Evolutionary conservation across 37 sponge, comb jelly and placozoan species (phyloP).

Genomic region (Spongia lamella): DNA sequence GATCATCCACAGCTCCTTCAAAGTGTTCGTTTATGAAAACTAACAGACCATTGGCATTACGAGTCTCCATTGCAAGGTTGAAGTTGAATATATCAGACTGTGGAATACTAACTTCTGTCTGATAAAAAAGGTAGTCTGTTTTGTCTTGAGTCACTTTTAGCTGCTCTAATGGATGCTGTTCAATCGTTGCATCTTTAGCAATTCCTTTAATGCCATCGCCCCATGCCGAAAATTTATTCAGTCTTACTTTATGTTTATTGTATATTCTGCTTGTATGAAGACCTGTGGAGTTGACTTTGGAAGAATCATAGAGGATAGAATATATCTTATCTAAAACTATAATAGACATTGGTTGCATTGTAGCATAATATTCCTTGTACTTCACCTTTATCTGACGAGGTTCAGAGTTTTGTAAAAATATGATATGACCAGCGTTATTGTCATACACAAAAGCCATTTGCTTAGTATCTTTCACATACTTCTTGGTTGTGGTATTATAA

Average conservation of each 20-base stretch:
- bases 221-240: background rate
- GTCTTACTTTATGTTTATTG: background rate
- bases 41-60: conserved; percentile 5
- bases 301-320: conserved; percentile 14
- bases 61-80: background rate
- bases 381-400: background rate
- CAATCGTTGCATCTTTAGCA: background rate
- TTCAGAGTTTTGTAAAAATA: conserved; percentile 31
- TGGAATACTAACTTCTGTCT: background rate
- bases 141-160: conserved; percentile 29
- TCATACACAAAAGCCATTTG: conserved; percentile 28
- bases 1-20: background rate
- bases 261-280: conserved; percentile 6
- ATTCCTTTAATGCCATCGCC: background rate
- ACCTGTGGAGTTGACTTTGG: conserved; percentile 5
- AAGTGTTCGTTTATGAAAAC: conserved; percentile 28
- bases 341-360: background rate
- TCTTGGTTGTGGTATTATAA: conserved; percentile 4
- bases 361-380: background rate
- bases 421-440: background rate
- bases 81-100: background rate
- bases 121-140: conserved; percentile 44
- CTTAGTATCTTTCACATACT: conserved; percentile 10
- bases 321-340: background rate
- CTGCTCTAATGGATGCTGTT: conserved; percentile 22